A percentile compares a stretch with the other conserved stretches of the same genome.
phyloP scores from a whole-genome alignment of 2,113 vertebrate species.

The Pardalotus punctatus region DNA sequence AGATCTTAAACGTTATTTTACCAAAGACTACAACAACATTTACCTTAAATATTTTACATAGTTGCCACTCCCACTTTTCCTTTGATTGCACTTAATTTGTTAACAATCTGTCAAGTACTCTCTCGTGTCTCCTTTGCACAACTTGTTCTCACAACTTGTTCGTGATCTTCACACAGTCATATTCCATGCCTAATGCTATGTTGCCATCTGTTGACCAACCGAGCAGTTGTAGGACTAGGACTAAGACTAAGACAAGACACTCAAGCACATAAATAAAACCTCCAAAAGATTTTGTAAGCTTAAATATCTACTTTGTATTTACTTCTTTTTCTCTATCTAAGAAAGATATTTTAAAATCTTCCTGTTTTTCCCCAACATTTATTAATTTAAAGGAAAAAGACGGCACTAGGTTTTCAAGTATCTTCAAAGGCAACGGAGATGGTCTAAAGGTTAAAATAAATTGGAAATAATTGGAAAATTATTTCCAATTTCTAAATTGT shows the following conservation, averaged over 20 bases:
- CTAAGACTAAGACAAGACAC: not conserved
- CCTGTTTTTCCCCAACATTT: not conserved
- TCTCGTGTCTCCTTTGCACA: not conserved
- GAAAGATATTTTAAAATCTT: not conserved
- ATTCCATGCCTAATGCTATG: slow-evolving; percentile 12
- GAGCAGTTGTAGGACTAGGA: not conserved
- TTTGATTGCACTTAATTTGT: not conserved
- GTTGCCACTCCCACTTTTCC: not conserved
- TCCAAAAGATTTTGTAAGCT: not conserved
- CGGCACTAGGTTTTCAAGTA: not conserved
- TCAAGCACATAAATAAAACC: not conserved
- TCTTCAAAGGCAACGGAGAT: not conserved
- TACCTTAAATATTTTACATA: not conserved
- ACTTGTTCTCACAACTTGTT: not conserved
- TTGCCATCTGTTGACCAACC: slow-evolving; percentile 57
- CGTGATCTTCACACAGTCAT: not conserved
- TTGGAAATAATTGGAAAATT: not conserved
- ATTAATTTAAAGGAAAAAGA: not conserved
- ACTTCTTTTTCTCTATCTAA: not conserved
- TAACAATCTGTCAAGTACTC: not conserved
- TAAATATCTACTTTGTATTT: not conserved
- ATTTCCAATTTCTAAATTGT: too few relatives aligned
- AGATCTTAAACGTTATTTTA: not conserved
- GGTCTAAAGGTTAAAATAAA: not conserved
- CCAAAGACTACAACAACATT: not conserved